Conservation (phyloP, 2,113 vertebrate genomes). For the Thunnus thynnus region DNA sequence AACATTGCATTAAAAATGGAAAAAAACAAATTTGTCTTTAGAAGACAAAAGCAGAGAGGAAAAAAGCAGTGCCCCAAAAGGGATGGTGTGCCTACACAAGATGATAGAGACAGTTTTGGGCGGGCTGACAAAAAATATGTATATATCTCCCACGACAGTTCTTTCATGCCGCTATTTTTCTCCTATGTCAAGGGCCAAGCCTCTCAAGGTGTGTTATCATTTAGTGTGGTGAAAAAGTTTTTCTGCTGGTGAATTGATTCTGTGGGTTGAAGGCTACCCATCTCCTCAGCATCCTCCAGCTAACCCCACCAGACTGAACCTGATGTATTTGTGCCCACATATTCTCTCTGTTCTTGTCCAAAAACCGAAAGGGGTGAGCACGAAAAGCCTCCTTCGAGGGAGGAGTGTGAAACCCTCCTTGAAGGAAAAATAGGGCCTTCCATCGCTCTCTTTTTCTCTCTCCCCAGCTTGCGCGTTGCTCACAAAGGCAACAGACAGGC, state of each 20-base stretch:
- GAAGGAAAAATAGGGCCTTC: conserved; percentile 75
- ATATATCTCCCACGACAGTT: conserved; percentile 69
- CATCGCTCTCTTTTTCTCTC: conserved; percentile 64
- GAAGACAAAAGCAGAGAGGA: conserved; percentile 44
- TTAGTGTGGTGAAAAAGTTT: conserved; percentile 70
- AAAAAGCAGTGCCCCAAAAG: conserved; percentile 57
- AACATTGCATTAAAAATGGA: conserved; percentile 16
- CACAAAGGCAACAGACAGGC: conserved; percentile 80
- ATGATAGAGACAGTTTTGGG: conserved; percentile 70
- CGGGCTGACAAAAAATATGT: conserved; percentile 72
- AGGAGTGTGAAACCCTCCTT: conserved; percentile 78
- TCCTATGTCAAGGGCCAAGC: conserved; percentile 73
- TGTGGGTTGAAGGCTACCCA: conserved; percentile 76
- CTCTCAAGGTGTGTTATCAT: conserved; percentile 81
- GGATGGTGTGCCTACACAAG: conserved; percentile 62
- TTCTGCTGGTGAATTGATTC: conserved; percentile 76
- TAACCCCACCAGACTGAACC: conserved; percentile 70
- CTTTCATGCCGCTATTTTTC: conserved; percentile 74
- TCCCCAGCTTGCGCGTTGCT: conserved; percentile 61
- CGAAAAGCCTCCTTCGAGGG: conserved; percentile 72
- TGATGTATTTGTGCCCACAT: conserved; percentile 77
- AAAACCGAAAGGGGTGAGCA: conserved; percentile 72
- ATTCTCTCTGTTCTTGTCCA: conserved; percentile 77
- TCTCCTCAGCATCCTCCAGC: conserved; percentile 72
- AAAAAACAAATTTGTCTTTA: conserved; percentile 39